These are phyloP conservation scores for Natrix natrix DNA, from an alignment of 2,797 vertebrate genomes.

Conservation along the genomic window DNA sequence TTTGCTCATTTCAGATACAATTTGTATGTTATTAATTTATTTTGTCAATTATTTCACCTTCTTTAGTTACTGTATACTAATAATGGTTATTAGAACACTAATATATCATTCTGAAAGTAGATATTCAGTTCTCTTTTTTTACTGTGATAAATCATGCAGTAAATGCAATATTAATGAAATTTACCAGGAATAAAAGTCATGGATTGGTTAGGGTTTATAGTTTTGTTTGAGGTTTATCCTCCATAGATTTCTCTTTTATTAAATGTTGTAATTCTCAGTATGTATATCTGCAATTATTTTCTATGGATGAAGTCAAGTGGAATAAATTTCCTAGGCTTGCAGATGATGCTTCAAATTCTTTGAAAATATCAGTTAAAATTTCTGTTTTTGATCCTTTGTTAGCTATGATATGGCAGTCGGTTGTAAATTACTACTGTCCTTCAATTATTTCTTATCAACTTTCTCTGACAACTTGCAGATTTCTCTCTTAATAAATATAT, in stretches of 20 bases:
- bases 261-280: slow-evolving; percentile 20
- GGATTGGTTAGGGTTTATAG: slow-evolving; percentile 12
- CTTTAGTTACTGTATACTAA: neutral
- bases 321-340: slow-evolving; percentile 8
- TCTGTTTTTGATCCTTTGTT: neutral
- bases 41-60: neutral
- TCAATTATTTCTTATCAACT: neutral
- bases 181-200: slow-evolving; percentile 3
- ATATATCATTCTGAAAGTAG: neutral
- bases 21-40: neutral
- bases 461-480: neutral
- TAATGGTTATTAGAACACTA: slow-evolving; percentile 2
- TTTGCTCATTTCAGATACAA: neutral
- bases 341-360: slow-evolving; percentile 12
- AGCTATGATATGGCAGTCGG: neutral
- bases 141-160: slow-evolving; percentile 4
- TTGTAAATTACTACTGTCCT: neutral
- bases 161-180: slow-evolving; percentile 26
- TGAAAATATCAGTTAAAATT: slow-evolving; percentile 16
- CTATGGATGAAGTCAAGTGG: slow-evolving; percentile 15
- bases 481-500: neutral
- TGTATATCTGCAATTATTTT: slow-evolving; percentile 11
- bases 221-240: slow-evolving; percentile 32
- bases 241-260: slow-evolving; percentile 28
- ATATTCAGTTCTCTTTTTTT: neutral